These are phyloP conservation scores for Drosophila simulans DNA, from an alignment of 1,140 invertebrate species.

Conservation along the genomic window DNA sequence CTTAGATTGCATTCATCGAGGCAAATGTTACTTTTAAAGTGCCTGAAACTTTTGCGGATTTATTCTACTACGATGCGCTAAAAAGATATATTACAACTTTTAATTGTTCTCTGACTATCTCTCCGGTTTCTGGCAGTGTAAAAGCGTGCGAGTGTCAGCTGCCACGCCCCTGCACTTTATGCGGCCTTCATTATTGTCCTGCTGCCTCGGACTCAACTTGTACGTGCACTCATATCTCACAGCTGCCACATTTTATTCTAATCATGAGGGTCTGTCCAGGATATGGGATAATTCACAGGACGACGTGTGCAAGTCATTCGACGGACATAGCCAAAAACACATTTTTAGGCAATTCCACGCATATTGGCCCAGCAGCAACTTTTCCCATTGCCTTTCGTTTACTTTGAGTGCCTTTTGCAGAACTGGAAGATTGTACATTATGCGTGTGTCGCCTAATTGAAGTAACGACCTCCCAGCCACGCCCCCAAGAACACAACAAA, in stretches of 20 bases:
- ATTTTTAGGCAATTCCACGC: conserved; percentile 20
- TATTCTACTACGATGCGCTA: too few relatives aligned
- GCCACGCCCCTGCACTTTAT: conserved; percentile 22
- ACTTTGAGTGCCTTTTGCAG: conserved; percentile 1
- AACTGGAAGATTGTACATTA: conserved; percentile 11
- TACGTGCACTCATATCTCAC: conserved; percentile 72
- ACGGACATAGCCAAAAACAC: conserved; percentile 8
- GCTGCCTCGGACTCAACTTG: conserved; percentile 7
- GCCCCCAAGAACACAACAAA: background rate
- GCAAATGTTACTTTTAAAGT: too few relatives aligned
- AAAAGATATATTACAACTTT: too few relatives aligned
- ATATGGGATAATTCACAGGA: conserved; percentile 15
- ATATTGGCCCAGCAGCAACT: conserved; percentile 21
- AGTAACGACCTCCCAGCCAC: conserved; percentile 1
- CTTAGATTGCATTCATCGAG: background rate
- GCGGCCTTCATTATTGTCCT: conserved; percentile 54
- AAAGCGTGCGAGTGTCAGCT: conserved; percentile 13
- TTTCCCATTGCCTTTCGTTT: conserved; percentile 26
- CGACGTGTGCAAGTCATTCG: conserved; percentile 23
- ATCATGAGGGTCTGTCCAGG: conserved; percentile 14
- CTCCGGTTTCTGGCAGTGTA: background rate
- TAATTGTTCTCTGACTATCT: too few relatives aligned
- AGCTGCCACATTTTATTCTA: conserved; percentile 65
- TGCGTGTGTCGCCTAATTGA: conserved; percentile 15
- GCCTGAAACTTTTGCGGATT: background rate